Evolutionary conservation across 2,888 invertebrate genomes (phyloP), one percentile per base, ranked within the genome.

Genomic region (Fissipunctia ypsillon): DNA sequence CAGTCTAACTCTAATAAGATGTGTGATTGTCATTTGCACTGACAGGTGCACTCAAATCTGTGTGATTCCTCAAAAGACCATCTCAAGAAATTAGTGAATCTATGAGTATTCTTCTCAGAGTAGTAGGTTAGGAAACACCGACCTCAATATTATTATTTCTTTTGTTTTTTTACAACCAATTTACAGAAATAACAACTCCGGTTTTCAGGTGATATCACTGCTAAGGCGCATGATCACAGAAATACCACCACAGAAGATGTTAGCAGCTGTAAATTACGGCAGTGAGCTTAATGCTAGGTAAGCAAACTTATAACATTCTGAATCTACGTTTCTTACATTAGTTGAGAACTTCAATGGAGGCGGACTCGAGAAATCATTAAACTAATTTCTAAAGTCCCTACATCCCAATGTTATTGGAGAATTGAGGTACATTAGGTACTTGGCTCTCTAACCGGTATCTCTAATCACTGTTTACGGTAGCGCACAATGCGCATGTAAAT

Each of bases 211-310:
- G 0, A 98, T 98, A 71, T 98, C 98, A 0, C 94, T 99, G 31
- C 92, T 99, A 38, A 97, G 99, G 61, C 97, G 99, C 87, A 99
- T 99, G 91, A 96, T 99, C 50, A 98, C 98, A 0, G 99, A 99
- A 94, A 98, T 99, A 60, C 97, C 98, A 1, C 99, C 99, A 0
- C 97, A 98, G 84, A 97, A 97, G 69, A 97, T 99, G 89, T 98
- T 98, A 1, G 97, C 97, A 74, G 97, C 99, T 10, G 95, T 99
- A 67, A 97, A 97, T 54, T 97, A 94, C 87, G 89, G 90, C 86
- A 89, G 93, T 86, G 93, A 96, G 69, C 73, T 89, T 12, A 89
- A 81, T 31, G 82, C 90, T 35, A 91, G 93, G 95, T 94, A 88
- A 79, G 67, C 16, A n/a, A 14, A 61, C 6, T n/a, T 16, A n/a